Conservation (phyloP, 2,113 vertebrate genomes). For the Oreocharis arfaki region DNA sequence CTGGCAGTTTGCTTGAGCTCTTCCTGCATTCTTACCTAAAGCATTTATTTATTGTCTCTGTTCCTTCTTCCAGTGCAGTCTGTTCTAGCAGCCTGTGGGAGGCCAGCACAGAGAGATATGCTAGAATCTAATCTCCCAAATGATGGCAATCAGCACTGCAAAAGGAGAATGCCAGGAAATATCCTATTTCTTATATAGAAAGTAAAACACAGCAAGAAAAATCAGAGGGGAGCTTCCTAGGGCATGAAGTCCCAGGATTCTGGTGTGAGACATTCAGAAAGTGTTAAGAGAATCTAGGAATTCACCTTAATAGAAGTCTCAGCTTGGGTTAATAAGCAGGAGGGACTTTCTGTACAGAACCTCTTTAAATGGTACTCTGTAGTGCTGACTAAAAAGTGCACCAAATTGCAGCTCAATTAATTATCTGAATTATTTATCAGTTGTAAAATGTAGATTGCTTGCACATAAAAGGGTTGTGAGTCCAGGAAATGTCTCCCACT, state of each 20-base stretch:
- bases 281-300: not conserved
- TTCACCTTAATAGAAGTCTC: not conserved
- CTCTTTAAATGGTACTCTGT: not conserved
- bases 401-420: slow-evolving; percentile 60
- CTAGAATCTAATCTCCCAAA: not conserved
- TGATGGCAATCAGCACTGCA: not conserved
- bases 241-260: not conserved
- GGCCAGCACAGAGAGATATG: not conserved
- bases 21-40: not conserved
- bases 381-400: slow-evolving; percentile 50
- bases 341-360: not conserved
- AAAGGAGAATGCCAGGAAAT: not conserved
- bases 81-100: not conserved
- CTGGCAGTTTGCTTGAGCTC: not conserved
- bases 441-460: slow-evolving; percentile 59
- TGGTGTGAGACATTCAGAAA: not conserved
- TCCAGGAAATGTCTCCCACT: slow-evolving; percentile 59
- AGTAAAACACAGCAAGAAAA: not conserved
- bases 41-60: not conserved
- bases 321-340: not conserved
- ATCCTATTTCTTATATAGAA: not conserved
- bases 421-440: slow-evolving; percentile 69
- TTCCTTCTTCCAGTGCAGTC: not conserved
- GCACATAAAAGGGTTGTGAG: slow-evolving; percentile 45
- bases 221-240: not conserved